These are phyloP conservation scores for Eupithecia inturbata DNA, from an alignment of 2,888 invertebrate species.

Conservation along the genomic window DNA sequence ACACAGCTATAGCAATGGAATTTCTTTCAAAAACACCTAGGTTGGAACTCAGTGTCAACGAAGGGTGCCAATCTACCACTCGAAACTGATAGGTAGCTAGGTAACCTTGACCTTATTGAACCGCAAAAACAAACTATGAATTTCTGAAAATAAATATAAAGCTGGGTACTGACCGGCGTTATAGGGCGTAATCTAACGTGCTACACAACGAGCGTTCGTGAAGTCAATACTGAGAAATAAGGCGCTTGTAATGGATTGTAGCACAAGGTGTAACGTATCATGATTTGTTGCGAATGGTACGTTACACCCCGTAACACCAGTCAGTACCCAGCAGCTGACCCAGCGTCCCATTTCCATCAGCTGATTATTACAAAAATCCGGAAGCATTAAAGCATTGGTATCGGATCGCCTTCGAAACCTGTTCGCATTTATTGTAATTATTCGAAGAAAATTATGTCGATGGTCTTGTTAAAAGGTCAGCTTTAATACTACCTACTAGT, in stretches of 20 bases:
- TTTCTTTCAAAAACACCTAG: neutral
- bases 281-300: no score
- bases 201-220: no score
- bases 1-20: neutral
- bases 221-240: no score
- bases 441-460: slow-evolving; percentile 53
- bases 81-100: neutral
- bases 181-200: no score
- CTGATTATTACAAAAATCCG: slow-evolving; percentile 48
- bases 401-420: slow-evolving; percentile 67
- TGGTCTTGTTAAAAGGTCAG: slow-evolving; percentile 60
- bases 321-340: slow-evolving; percentile 15
- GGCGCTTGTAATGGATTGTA: no score
- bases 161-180: no score
- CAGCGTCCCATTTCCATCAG: slow-evolving; percentile 14
- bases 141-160: neutral
- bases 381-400: slow-evolving; percentile 54
- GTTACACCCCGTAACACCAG: no score
- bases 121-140: neutral
- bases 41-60: neutral
- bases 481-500: slow-evolving; percentile 36
- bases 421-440: slow-evolving; percentile 59
- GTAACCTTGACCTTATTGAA: no score
- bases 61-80: neutral
- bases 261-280: no score